phyloP scores from a whole-genome alignment of 2,113 vertebrate genomes.

The Pionites leucogaster region DNA sequence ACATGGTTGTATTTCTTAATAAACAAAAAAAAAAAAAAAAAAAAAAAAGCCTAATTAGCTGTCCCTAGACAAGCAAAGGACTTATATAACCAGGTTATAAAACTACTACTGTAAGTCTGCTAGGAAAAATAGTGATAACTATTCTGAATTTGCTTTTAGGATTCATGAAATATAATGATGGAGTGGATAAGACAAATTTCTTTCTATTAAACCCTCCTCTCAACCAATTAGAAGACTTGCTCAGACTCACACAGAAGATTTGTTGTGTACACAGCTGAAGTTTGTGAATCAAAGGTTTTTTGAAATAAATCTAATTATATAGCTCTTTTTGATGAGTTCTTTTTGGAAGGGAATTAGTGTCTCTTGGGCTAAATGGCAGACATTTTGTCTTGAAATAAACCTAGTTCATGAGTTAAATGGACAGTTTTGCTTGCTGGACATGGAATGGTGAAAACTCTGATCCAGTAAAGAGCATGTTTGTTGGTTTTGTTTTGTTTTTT shows the following conservation, averaged over 20 bases:
- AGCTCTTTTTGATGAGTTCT: neutral
- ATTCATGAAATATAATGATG: rapidly evolving
- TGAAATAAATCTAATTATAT: neutral
- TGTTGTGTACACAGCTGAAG: neutral
- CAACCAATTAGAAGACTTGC: neutral
- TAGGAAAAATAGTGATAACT: neutral
- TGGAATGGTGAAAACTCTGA: neutral
- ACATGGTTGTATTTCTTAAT: neutral
- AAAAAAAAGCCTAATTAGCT: neutral
- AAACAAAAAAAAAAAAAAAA: neutral
- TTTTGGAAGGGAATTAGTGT: neutral
- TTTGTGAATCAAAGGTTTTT: neutral
- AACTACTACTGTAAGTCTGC: neutral
- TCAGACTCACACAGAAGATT: neutral
- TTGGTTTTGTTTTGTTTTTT: too few relatives aligned
- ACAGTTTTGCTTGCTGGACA: neutral
- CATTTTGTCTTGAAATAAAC: neutral
- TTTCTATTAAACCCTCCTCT: neutral
- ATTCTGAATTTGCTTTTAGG: neutral
- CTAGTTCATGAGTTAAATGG: neutral
- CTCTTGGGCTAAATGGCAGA: neutral
- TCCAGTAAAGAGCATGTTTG: neutral
- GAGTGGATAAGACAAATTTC: neutral
- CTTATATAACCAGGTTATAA: neutral
- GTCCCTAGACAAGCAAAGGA: neutral